Conservation (phyloP, 2,113 vertebrate species). For the Saimiri boliviensis region DNA sequence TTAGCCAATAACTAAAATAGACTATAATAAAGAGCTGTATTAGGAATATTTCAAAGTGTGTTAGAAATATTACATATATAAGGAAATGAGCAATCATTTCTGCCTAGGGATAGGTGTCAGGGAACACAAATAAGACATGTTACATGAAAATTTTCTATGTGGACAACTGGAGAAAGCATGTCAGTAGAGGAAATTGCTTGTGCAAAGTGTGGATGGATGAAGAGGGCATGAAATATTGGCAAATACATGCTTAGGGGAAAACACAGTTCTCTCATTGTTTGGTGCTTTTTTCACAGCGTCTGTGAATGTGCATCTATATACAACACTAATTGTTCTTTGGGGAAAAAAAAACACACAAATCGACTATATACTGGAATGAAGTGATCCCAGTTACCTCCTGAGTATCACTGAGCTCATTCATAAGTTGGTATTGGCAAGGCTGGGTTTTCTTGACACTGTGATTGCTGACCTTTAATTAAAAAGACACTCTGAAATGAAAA, state of each 20-base stretch:
- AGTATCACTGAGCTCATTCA: constrained; percentile 66
- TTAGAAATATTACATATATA: neutral
- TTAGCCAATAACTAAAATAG: neutral
- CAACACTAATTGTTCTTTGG: constrained; percentile 48
- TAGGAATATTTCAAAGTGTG: constrained; percentile 17
- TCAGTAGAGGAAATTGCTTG: neutral
- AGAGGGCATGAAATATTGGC: constrained; percentile 28
- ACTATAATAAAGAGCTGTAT: constrained; percentile 11
- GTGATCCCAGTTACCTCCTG: constrained; percentile 42
- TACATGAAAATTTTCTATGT: neutral
- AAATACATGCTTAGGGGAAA: neutral
- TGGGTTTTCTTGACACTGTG: constrained; percentile 64
- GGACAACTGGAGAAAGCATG: neutral
- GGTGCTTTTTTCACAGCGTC: constrained; percentile 1
- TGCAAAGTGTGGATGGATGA: neutral
- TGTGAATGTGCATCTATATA: neutral
- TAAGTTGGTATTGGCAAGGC: constrained; percentile 59
- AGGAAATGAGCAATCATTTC: neutral
- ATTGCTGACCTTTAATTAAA: constrained; percentile 72
- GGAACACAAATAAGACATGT: constrained; percentile 10
- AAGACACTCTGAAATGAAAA: constrained; percentile 69
- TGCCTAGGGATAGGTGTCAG: neutral
- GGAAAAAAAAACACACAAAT: neutral
- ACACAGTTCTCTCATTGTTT: neutral
- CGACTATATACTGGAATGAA: constrained; percentile 46